A percentile compares a stretch with the other conserved stretches of the same genome.
phyloP scores from a whole-genome alignment of 2,888 invertebrate genomes.

The Schizaphis graminum region DNA sequence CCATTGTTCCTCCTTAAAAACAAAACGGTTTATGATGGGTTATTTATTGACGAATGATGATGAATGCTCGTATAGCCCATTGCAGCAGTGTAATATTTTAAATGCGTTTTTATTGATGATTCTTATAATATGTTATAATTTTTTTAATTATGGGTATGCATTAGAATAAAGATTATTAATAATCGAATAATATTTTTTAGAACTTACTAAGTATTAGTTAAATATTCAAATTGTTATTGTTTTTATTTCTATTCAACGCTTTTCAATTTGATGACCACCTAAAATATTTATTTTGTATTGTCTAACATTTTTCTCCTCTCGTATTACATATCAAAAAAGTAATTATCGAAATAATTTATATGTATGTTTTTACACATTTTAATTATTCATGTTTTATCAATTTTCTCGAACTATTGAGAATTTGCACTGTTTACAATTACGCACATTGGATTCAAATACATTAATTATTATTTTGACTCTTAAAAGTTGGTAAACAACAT shows the following conservation, averaged over 20 bases:
- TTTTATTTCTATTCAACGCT: neutral
- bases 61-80: neutral
- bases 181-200: neutral
- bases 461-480: constrained; percentile 5
- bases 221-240: neutral
- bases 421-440: constrained; percentile 3
- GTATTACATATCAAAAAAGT: neutral
- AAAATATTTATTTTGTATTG: neutral
- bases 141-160: neutral
- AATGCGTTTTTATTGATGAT: neutral
- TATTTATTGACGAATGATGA: neutral
- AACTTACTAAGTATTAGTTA: neutral
- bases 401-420: neutral
- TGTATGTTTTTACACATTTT: neutral
- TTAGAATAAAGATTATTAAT: neutral
- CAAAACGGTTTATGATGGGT: neutral
- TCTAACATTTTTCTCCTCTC: neutral
- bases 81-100: neutral
- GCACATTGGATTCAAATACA: neutral
- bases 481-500: neutral
- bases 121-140: neutral
- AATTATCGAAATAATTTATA: neutral
- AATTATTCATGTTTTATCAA: constrained; percentile 10
- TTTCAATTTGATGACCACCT: neutral
- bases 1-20: neutral